Base-by-base conservation (phyloP, 2,113 vertebrate species). In the Ammodramus savannarum region DNA sequence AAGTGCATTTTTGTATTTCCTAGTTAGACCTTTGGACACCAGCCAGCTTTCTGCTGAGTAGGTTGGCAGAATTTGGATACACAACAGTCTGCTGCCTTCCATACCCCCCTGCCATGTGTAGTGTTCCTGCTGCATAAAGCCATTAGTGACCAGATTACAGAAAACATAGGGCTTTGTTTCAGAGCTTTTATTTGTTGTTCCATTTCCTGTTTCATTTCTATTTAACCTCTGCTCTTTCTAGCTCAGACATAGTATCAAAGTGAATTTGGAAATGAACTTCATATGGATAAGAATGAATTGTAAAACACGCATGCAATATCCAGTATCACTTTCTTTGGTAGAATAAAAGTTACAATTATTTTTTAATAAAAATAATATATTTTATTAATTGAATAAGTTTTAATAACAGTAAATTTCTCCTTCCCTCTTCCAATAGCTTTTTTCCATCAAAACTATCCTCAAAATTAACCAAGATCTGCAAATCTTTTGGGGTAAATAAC, bases 161-260 rank as follows among this genome's bases (percentile, higher is more conserved):
- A 85, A 83, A 86, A 79, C 39, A 61, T 16, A 90, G 85, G 69
- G 61, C 23, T 94, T 97, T 92, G 55, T 92, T 94, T 95, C 72
- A 84, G 84, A 93, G 62, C 25, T 97, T 97, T 95, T 95, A 97
- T 96, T 97, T 96, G 90, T 97, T 94, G 89, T 97, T 97, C 95
- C 91, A 96, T 97, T 97, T 97, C 95, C 96, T 96, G 84, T 94
- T 95, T 78, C 78, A 85, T 97, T 93, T 61, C 87, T 91, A 85
- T 90, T 97, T 97, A 97, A 95, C 86, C 89, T 95, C 89, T 95
- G 84, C 61, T 85, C 66, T 85, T 90, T 89, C 85, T 93, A 84
- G 55, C 68, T 93, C 69, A 95, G 93, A 93, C 52, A 23, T 82
- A 71, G 49, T 85, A 85, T 95, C 90, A 93, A 96, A 97, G 91